These are phyloP conservation scores for Drosophila acutilabella DNA, from an alignment of 2,888 invertebrate genomes.

Conservation along the genomic window DNA sequence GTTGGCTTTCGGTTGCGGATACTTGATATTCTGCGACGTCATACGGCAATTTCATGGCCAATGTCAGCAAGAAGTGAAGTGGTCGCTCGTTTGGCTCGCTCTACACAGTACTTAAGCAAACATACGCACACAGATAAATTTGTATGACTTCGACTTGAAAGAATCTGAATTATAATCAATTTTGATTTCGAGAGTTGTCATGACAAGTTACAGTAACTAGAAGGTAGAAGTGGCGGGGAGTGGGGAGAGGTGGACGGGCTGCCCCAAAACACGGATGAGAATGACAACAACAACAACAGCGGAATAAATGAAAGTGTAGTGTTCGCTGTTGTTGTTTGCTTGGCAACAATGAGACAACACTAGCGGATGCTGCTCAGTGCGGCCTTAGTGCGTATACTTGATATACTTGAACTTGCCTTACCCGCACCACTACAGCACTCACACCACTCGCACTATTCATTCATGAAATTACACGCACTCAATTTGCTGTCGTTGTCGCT, in stretches of 20 bases:
- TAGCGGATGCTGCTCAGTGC: constrained; percentile 41
- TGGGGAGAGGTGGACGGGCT: not conserved
- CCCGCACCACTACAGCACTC: constrained; percentile 23
- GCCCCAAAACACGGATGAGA: constrained; percentile 33
- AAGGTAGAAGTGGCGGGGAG: not conserved
- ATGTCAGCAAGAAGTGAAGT: constrained; percentile 71
- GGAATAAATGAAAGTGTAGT: constrained; percentile 23
- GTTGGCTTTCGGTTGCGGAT: constrained; percentile 23
- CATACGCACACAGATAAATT: constrained; percentile 1
- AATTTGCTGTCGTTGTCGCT: constrained; percentile 3
- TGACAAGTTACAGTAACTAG: constrained; percentile 24
- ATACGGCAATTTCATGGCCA: constrained; percentile 69
- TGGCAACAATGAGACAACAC: constrained; percentile 23
- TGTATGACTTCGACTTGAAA: constrained; percentile 2
- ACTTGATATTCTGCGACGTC: constrained; percentile 61
- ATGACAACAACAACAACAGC: constrained; percentile 25
- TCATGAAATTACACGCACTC: constrained; percentile 45
- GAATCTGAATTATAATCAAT: constrained; percentile 22
- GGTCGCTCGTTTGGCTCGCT: constrained; percentile 43
- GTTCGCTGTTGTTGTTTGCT: not conserved
- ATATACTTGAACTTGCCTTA: constrained; percentile 57
- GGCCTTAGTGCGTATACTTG: constrained; percentile 59
- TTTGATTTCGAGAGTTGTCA: constrained; percentile 15
- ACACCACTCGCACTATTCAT: constrained; percentile 36
- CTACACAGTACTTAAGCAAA: not conserved